Conservation (phyloP, 2,113 vertebrate genomes). For the Peromyscus maniculatus region DNA sequence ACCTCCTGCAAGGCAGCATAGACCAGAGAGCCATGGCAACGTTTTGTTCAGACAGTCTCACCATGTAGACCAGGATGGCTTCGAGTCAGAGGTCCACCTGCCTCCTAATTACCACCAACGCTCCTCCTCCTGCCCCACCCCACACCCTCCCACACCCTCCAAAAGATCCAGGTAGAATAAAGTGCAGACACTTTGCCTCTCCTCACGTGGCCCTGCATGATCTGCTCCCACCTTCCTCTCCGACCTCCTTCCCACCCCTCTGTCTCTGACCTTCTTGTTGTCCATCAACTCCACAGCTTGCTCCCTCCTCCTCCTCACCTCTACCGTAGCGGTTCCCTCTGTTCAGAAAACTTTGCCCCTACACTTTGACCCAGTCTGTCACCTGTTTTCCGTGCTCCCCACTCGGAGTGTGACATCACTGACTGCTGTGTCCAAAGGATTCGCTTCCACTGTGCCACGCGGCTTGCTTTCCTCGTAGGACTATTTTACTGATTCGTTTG, state of each 20-base stretch:
- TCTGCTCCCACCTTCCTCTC: not conserved
- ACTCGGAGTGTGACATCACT: not conserved
- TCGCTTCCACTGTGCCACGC: not conserved
- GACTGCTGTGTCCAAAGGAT: not conserved
- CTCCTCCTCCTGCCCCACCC: no score
- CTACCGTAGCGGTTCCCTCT: not conserved
- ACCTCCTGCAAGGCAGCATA: not conserved
- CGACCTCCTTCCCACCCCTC: no score
- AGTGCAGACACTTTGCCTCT: not conserved
- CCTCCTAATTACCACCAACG: not conserved
- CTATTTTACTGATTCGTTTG: not conserved
- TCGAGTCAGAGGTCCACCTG: not conserved
- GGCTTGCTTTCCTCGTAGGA: not conserved
- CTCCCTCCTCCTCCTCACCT: not conserved
- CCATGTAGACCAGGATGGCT: not conserved
- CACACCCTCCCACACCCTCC: not conserved
- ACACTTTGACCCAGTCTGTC: not conserved
- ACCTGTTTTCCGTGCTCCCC: not conserved
- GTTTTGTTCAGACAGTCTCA: not conserved
- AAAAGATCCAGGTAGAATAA: not conserved
- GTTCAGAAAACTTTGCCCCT: not conserved
- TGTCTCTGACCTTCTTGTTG: not conserved
- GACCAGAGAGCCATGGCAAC: not conserved
- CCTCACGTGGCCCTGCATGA: fast-evolving
- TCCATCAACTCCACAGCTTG: not conserved